Base-by-base conservation (phyloP, 2,797 vertebrate species). In the Chrysocyon brachyurus region DNA sequence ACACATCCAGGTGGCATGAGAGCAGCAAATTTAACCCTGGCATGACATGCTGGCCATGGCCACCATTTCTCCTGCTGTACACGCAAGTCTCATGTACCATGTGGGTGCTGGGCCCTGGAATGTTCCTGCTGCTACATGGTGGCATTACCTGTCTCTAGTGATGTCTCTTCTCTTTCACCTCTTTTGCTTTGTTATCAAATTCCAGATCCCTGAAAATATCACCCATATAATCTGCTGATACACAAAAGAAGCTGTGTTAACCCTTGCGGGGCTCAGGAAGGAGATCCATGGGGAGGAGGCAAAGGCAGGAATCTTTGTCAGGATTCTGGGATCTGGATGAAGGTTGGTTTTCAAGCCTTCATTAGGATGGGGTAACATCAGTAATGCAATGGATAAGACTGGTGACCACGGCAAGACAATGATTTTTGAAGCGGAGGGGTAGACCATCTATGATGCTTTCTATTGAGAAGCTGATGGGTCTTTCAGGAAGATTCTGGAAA, bases 401-500 rank as follows among this genome's bases (percentile, higher is more conserved):
- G 17, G 17, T 28, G 10, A 26, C 10, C n/a, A 9, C 11, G 22
- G 6, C 3, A 22, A 59, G 46, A 22, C 59, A 16, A 9, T 31
- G 70, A 15, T n/a, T n/a, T 7, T 16, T 66, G 26, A 91, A 59
- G 59, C n/a, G 49, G 19, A 8, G 49, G 5, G 59, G 14, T 64
- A 11, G 92, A 40, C 63, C 21, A 61, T 1, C 31, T 66, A 63
- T 33, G 52, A 9, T 68, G 14, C 17, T 72, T 68, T 90, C 46
- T 61, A 61, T 46, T 57, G 56, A 40, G 77, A 90, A 86, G 61
- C 57, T 2, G 12, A 61, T 59, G n/a, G 12, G 4, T 33, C 7
- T 66, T 94, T 78, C n/a, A 59, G 61, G 82, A 79, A 68, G 33
- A 56, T 61, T 91, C 78, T 89, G 57, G 28, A 64, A 91, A 72